Evolutionary conservation across 2,113 vertebrate species (phyloP), one percentile per base, ranked within the genome.

Genomic region (Pogonocichla stellata): DNA sequence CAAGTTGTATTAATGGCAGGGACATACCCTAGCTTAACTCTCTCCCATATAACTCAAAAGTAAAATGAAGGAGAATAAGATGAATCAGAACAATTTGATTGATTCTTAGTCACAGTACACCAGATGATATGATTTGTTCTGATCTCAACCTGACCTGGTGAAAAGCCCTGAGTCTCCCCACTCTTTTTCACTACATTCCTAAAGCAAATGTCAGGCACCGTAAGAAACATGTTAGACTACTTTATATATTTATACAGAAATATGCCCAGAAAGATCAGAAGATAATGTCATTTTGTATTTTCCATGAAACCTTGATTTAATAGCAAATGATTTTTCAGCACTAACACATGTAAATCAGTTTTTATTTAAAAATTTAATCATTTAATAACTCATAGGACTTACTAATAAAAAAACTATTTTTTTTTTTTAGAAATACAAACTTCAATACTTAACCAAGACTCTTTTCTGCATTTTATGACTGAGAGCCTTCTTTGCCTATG

Each of bases 81-180:
- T 81, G 88, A 95, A 83, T 96, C 36, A 16, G 80, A 95, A 72
- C 33, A 6, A 60, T 88, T 45, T 90, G 79, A 96, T 61, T 95
- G 92, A 96, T 64, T 90, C 77, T 95, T 90, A 96, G 94, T 94
- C 96, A 94, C 92, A 87, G 85, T 48, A 77, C 57, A 85, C 38
- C 91, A 96, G 94, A 92, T 96, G 94, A 90, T 97, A 82, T 38
- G 83, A 97, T 89, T 83, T 93, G 84, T 71, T 91, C 96, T 80
- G 73, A 95, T 97, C 86, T 92, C 87, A 97, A 78, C 75, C 54
- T 69, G 94, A 96, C 94, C 87, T 8, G 16, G 8, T 80, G 80
- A 94, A 93, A 96, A 93, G 67, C 78, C 66, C 50, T 80, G 66
- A 56, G 16, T 84, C 70, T 92, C 80, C 71, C 47, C 54, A 65